Conservation (phyloP, 2,113 vertebrate genomes). For the Puntigrus tetrazona region DNA sequence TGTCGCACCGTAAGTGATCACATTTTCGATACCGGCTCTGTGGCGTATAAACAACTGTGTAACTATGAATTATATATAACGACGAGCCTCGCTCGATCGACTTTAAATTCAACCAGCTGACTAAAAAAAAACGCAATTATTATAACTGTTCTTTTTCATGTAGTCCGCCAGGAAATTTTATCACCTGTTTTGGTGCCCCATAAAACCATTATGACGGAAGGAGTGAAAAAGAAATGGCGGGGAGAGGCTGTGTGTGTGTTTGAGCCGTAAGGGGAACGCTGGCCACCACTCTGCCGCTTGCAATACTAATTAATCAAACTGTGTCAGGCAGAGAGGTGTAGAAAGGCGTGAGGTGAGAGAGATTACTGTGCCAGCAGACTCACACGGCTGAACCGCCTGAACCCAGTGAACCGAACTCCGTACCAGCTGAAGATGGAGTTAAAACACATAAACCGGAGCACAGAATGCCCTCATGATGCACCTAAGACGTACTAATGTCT, state of each 20-base stretch:
- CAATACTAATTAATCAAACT: constrained; percentile 32
- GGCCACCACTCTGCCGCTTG: constrained; percentile 3
- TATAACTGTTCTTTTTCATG: background rate
- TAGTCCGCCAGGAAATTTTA: background rate
- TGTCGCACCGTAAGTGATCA: background rate
- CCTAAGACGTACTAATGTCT: background rate
- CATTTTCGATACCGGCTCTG: background rate
- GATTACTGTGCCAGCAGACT: constrained; percentile 21
- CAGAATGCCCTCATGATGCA: background rate
- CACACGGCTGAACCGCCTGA: constrained; percentile 2
- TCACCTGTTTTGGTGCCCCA: background rate
- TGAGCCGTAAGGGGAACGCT: constrained; percentile 4
- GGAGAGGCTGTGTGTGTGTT: constrained; percentile 20
- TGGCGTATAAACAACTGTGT: background rate
- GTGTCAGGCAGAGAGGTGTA: constrained; percentile 21
- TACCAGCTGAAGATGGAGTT: background rate
- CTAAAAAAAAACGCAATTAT: background rate
- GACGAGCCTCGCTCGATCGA: background rate
- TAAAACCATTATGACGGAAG: background rate
- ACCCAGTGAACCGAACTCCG: constrained; percentile 10
- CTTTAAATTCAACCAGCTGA: background rate
- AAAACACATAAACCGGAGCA: background rate
- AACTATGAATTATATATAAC: background rate
- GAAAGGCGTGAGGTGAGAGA: constrained; percentile 28
- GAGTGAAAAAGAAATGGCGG: background rate